Evolutionary conservation across 2,888 invertebrate genomes (phyloP), one percentile per base, ranked within the genome.

Genomic region (Eulithis prunata): DNA sequence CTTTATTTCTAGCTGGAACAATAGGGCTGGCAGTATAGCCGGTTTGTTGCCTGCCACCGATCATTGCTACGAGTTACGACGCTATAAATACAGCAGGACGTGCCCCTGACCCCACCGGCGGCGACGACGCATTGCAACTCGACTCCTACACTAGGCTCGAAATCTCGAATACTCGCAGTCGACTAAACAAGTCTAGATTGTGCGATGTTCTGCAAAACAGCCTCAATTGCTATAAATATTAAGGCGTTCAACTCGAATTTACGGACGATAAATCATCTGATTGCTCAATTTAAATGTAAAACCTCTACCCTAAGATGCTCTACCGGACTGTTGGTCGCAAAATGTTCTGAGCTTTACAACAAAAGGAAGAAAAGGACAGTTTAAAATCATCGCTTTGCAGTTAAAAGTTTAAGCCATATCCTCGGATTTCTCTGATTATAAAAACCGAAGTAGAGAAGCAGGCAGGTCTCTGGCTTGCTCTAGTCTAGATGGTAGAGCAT

Each of bases 71-170:
- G 83, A 90, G 90, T 91, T 89, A 91, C 85, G 90, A 88, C 75
- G 87, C 90, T 87, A 91, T 92, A 90, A 92, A 90, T 91, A 90
- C 83, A 74, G 78, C 83, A 81, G 82, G 86, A 89, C 89, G 89
- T 88, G 91, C 89, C 89, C 88, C 82, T 88, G 90, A 89, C 88
- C 89, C 78, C 83, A 66, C 80, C 84, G 78, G 77, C 81, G 75
- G 71, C 81, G 75, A 71, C 76, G 73, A 73, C 72, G 71, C 61
- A 57, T 53, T 64, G 71, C 65, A 72, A 70, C 71, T 73, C 71
- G 69, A 68, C 68, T 68, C 58, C 49, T 56, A 38, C 60, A 56
- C 61, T 64, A 70, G 60, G 63, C 60, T 58, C 60, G 56, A 65
- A 57, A 32, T 32, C 6, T 70, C 63, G 67, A 60, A 69, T 70